Base-by-base conservation (phyloP, 2,888 invertebrate species). In the Stenotaenia linearis region DNA sequence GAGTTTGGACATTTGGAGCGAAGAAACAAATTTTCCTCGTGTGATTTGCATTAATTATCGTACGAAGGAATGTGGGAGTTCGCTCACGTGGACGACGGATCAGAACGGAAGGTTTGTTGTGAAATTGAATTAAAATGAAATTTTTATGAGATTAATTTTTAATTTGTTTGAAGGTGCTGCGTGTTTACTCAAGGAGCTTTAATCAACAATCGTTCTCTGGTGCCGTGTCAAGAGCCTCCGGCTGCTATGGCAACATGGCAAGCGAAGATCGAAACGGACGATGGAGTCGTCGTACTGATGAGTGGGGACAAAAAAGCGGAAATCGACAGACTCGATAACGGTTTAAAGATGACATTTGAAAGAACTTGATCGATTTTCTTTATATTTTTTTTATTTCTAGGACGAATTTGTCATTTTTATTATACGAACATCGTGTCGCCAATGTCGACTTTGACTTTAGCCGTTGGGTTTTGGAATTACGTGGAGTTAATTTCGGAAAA, bases 141-240 rank as follows among this genome's bases (percentile, higher is more conserved):
- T 32, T 32, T 32, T 32, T 9, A 6, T 40, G 15, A 12, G 12
- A 15, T 45, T 45, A n/a, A n/a, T 45, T 45, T 45, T 18, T 6
- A 15, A 15, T 12, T 18, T 45, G 5, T 45, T 18, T 18, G 1
- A 15, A 80, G 80, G 74, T 69, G 75, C 18, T 86, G 86, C 82
- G 85, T 85, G 4, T 87, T 85, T 82, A 87, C 86, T 6, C 84
- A 85, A 79, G 87, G 86, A 9, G 84, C 86, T 78, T 85, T 85
- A 82, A 84, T 87, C 18, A 88, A 87, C 82, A 88, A 88, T 82
- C 83, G 88, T 2, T 85, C 87, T 2, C 81, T 87, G 37, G 85
- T 87, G 79, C 87, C 87, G 0, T 86, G 86, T 81, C 87, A 87
- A 81, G 88, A 88, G 80, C 84, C 84, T n/a, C 87, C 87, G 0